Percentiles rank a stretch among this genome's conserved stretches.
These are phyloP conservation scores for Agriopis aurantiaria DNA, from an alignment of 2,888 invertebrate genomes.

Conservation along the genomic window DNA sequence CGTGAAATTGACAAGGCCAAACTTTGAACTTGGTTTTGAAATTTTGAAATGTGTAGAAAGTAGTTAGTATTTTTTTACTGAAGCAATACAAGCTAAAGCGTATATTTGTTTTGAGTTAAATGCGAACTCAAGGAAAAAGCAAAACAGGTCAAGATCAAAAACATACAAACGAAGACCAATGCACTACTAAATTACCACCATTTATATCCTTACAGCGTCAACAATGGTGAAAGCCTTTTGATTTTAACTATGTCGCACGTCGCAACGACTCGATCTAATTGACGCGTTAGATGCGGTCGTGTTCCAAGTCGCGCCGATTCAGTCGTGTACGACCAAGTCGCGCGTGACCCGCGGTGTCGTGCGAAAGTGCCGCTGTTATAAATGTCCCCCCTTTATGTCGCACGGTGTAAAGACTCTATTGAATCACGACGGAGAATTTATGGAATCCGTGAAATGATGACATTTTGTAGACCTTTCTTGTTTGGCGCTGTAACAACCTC, in stretches of 20 bases:
- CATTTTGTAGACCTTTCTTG: conserved; percentile 40
- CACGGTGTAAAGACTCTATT: conserved; percentile 48
- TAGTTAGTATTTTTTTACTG: conserved; percentile 1
- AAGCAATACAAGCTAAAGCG: no score
- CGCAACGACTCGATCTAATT: conserved; percentile 52
- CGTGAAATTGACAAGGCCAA: conserved; percentile 48
- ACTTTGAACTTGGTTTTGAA: conserved; percentile 41
- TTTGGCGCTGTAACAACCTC: conserved; percentile 41
- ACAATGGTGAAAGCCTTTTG: conserved; percentile 26
- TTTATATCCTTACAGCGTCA: conserved; percentile 19
- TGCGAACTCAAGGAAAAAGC: no score
- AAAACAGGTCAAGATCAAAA: conserved; percentile 1
- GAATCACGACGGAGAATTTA: conserved; percentile 49
- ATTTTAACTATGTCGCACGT: conserved; percentile 27
- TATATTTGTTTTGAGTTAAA: background rate
- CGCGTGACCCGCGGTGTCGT: conserved; percentile 50
- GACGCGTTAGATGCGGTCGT: conserved; percentile 44
- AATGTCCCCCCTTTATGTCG: conserved; percentile 46
- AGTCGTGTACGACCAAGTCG: conserved; percentile 41
- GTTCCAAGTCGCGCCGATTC: conserved; percentile 34
- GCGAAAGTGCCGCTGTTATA: conserved; percentile 50
- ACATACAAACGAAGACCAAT: background rate
- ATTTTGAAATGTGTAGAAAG: conserved; percentile 37
- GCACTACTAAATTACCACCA: conserved; percentile 13
- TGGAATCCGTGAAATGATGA: conserved; percentile 47